Conservation (phyloP, 2,888 invertebrate species). For the Zhengitettix transpicula region DNA sequence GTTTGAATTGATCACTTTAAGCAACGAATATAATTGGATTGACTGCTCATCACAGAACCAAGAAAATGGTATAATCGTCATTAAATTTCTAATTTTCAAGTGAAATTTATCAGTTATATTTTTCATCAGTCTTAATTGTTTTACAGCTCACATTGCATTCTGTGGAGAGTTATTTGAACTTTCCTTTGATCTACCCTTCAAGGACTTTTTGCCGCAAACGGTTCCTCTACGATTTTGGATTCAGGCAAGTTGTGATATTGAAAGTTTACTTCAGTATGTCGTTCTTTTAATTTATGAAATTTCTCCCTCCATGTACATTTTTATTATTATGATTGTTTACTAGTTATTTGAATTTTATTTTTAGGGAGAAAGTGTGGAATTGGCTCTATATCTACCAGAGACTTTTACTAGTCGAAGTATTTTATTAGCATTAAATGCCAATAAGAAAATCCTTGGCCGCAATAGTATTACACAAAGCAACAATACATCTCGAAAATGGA, state of each 20-base stretch:
- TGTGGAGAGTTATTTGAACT: conserved; percentile 88
- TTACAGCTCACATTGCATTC: conserved; percentile 62
- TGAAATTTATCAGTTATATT: neutral
- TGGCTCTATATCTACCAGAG: conserved; percentile 80
- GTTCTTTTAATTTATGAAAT: neutral
- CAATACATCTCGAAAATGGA: conserved; percentile 45
- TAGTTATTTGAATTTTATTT: conserved; percentile 1
- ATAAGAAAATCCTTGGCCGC: conserved; percentile 68
- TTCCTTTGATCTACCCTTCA: conserved; percentile 85
- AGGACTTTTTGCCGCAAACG: conserved; percentile 81
- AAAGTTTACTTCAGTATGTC: no score
- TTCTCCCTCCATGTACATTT: neutral
- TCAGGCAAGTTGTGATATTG: conserved; percentile 27
- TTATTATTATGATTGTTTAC: neutral
- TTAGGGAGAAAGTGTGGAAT: conserved; percentile 77
- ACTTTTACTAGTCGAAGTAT: conserved; percentile 75
- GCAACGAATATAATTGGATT: conserved; percentile 97
- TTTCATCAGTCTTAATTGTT: conserved; percentile 5
- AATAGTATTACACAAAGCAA: conserved; percentile 39
- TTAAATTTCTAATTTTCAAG: neutral
- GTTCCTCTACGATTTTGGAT: conserved; percentile 84
- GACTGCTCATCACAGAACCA: conserved; percentile 92
- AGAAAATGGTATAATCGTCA: conserved; percentile 52
- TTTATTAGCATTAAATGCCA: conserved; percentile 68
- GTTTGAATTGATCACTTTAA: conserved; percentile 82